phyloP scores from a whole-genome alignment of 2,113 vertebrate species.

The Bufo bufo region DNA sequence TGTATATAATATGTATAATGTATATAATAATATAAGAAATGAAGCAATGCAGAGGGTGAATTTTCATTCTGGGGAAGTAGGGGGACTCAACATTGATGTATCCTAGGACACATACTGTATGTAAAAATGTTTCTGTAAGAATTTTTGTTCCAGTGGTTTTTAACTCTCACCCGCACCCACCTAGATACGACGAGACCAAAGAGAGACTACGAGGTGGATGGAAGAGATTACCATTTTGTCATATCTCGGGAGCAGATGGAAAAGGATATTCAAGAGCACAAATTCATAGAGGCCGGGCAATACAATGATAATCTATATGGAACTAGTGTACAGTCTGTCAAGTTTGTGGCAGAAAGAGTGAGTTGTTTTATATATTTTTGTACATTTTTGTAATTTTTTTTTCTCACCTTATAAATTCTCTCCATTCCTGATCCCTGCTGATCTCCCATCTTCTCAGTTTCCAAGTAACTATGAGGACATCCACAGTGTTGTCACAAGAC shows the following conservation, averaged over 20 bases:
- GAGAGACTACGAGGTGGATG: conserved; percentile 94
- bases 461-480: no score
- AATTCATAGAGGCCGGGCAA: conserved; percentile 97
- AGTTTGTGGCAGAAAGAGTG: conserved; percentile 96
- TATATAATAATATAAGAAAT: no score
- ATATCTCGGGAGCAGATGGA: conserved; percentile 97
- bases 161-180: conserved; percentile 55
- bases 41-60: no score
- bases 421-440: no score
- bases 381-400: not conserved
- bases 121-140: no score
- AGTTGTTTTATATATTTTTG: conserved; percentile 56
- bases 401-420: not conserved
- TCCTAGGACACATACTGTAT: no score
- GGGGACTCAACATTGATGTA: not conserved
- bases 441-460: no score
- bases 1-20: no score
- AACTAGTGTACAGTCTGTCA: conserved; percentile 95
- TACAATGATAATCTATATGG: conserved; percentile 98
- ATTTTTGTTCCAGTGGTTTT: no score
- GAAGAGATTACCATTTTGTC: conserved; percentile 96
- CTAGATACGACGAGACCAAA: conserved; percentile 92
- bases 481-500: no score
- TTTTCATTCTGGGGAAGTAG: not conserved
- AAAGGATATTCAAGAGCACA: conserved; percentile 98